phyloP scores from a whole-genome alignment of 2,797 vertebrate species.

The Coccyzus lansbergi region DNA sequence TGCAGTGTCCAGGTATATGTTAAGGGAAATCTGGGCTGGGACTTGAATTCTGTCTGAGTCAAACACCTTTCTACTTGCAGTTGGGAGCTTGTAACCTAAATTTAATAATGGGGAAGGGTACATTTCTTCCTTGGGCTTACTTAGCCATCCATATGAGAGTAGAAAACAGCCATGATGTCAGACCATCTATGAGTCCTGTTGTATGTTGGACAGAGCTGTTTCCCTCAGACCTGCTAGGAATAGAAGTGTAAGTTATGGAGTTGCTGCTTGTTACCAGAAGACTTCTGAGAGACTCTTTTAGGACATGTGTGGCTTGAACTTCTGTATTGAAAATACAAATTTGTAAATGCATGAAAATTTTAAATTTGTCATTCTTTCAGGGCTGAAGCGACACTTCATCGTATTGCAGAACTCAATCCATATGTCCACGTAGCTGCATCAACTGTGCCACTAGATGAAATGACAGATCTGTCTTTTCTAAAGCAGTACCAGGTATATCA shows the following conservation, averaged over 20 bases:
- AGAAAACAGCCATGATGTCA: neutral
- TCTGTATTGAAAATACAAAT: neutral
- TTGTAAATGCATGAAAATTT: neutral
- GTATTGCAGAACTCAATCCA: slow-evolving; percentile 91
- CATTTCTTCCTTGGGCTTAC: neutral
- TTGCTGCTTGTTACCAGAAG: neutral
- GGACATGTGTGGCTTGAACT: neutral
- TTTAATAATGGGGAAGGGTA: neutral
- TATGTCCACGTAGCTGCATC: slow-evolving; percentile 91
- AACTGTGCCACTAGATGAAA: slow-evolving; percentile 82
- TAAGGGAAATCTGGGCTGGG: neutral
- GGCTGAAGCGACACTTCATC: slow-evolving; percentile 88
- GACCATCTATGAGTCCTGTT: neutral
- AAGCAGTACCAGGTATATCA: slow-evolving; percentile 87
- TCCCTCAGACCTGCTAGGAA: neutral
- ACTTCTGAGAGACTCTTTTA: neutral
- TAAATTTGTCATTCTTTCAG: slow-evolving; percentile 71
- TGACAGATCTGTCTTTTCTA: slow-evolving; percentile 89
- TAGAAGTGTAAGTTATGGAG: neutral
- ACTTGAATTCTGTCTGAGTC: neutral
- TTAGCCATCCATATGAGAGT: neutral
- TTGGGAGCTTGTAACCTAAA: neutral
- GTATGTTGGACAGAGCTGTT: neutral
- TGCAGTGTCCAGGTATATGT: neutral
- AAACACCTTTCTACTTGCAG: neutral